phyloP scores from a whole-genome alignment of 2,113 vertebrate genomes.

The Heptranchias perlo region DNA sequence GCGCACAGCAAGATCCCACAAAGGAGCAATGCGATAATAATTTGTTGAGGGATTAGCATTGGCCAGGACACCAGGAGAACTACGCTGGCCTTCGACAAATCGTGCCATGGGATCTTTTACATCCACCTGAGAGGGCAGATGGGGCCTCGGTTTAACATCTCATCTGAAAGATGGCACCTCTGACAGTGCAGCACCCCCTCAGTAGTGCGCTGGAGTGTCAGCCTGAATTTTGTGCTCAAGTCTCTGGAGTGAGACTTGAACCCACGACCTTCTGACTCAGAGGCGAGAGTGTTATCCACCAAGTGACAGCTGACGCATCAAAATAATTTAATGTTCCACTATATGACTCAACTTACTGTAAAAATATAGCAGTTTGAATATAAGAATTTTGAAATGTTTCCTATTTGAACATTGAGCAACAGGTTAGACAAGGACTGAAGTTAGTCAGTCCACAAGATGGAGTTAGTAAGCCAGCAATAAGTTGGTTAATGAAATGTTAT shows the following conservation, averaged over 20 bases:
- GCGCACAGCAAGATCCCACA: not conserved
- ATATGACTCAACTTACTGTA: not conserved
- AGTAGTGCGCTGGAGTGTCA: not conserved
- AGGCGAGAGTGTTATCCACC: not conserved
- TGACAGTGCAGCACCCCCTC: not conserved
- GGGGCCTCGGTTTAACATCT: not conserved
- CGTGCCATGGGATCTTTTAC: not conserved
- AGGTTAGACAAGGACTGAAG: not conserved
- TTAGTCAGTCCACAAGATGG: not conserved
- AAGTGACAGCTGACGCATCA: not conserved
- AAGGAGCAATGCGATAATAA: not conserved
- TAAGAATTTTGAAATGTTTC: not conserved
- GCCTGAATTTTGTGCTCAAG: no score
- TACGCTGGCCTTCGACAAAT: not conserved
- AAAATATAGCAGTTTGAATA: not conserved
- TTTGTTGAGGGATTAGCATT: not conserved
- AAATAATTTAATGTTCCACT: not conserved
- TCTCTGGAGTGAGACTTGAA: not conserved
- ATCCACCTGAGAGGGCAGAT: not conserved
- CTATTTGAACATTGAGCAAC: not conserved
- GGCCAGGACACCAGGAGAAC: not conserved
- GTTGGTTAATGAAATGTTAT: not conserved
- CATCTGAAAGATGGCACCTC: not conserved
- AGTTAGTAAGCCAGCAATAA: not conserved
- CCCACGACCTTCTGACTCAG: not conserved